Base-by-base conservation (phyloP, 1,140 invertebrate genomes). In the Drosophila ananassae region DNA sequence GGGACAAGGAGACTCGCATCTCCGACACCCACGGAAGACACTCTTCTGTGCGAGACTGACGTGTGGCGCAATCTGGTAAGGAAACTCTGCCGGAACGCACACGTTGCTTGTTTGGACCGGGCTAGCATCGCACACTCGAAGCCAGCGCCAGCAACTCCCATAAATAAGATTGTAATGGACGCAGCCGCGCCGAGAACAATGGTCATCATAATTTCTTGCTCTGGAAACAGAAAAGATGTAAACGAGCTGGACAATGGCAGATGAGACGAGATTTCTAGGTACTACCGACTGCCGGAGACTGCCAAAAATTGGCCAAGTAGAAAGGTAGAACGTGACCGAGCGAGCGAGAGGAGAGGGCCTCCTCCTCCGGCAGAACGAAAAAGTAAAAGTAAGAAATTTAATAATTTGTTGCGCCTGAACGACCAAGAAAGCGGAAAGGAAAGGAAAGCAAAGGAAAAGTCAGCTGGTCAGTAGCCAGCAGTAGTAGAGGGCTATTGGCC, bases 321-420 rank as follows among this genome's bases (percentile, higher is more conserved):
- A 67, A 53, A 13, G 22, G 24, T 34, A 55, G 52, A 41, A 44
- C 28, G 50, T 34, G 50, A 10, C 24, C n/a, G 25, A 17, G 17
- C 0, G 17, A 17, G 17, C 17, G 17, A 17, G 17, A 17, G 17
- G 17, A 17, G 17, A 17, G 17, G 17, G 17, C 17, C 17, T 17
- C 17, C 17, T 17, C 17, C 39, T 41, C 39, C 3, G n/a, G 9
- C 9, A 30, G 53, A 30, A 22, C 54, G 39, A 13, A 50, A 78
- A 84, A 84, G 80, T 84, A 84, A 84, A 80, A 84, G 80, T 84
- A 84, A 84, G 80, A 66, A 73, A 79, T 84, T 83, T 79, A 57
- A 32, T 59, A 77, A 84, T 84, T 84, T 85, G 80, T 63, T 84
- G 55, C 81, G 80, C 80, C 62, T 73, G 64, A 47, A 10, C 48